Evolutionary conservation across 2,113 vertebrate genomes (phyloP).

Genomic region (Felis chaus): DNA sequence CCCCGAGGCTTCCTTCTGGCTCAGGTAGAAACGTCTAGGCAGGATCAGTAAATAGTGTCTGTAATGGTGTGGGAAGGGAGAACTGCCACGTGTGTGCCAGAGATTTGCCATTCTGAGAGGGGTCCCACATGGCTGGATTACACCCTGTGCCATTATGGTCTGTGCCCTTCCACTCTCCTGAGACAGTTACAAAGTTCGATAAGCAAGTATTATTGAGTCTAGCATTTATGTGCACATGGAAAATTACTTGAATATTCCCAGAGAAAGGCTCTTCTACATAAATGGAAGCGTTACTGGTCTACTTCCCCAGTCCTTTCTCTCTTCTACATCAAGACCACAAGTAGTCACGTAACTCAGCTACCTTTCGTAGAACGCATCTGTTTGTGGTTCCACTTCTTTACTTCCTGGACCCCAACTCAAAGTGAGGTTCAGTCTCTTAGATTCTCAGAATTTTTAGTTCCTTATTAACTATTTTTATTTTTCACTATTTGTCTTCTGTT

Average conservation of each 20-base stretch:
- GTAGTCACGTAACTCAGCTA: neutral
- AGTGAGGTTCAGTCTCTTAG: neutral
- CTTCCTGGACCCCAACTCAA: neutral
- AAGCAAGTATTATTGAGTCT: neutral
- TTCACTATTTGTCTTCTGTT: neutral
- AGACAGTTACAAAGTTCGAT: conserved; percentile 14
- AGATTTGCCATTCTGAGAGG: neutral
- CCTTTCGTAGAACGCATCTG: neutral
- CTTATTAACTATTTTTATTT: neutral
- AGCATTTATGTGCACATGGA: neutral
- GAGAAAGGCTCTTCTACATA: neutral
- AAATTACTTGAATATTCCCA: neutral
- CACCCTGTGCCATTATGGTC: neutral
- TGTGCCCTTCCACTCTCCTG: neutral
- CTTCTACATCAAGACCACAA: neutral
- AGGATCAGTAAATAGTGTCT: neutral
- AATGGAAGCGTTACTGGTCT: neutral
- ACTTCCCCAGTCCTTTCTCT: neutral
- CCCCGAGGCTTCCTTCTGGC: neutral
- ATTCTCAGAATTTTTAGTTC: neutral
- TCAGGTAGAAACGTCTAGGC: neutral
- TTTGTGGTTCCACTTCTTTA: neutral
- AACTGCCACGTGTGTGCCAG: neutral
- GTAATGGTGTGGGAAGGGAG: neutral
- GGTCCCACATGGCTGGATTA: neutral